Evolutionary conservation across 2,113 vertebrate species (phyloP), one percentile per base, ranked within the genome.

Genomic region (Petromus typicus): DNA sequence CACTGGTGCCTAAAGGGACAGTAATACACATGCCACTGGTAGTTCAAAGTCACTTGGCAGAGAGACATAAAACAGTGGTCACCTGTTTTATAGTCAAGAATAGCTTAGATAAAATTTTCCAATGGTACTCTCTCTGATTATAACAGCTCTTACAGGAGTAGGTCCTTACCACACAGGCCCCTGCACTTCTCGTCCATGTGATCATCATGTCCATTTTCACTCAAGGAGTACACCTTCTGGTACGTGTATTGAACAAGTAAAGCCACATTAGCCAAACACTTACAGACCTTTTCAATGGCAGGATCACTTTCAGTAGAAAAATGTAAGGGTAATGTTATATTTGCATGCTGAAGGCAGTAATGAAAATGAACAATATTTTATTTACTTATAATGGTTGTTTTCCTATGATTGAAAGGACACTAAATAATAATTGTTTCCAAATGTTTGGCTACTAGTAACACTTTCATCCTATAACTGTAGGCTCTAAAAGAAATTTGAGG

Each of bases 341-440:
- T 63, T 79, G 9, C 32, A 90, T 43, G 86, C 45, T 86, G 85
- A 86, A 25, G 54, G 67, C n/a, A 61, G 12, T 17, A 13, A 84
- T n/a, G 34, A 63, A 13, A 51, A 56, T 37, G 54, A 7, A 84
- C 89, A 91, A 43, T n/a, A 84, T 43, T 80, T 80, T n/a, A n/a
- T 87, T 80, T 80, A 45, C 89, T 95, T 89, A 82, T 54, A 63
- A 84, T 17, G 66, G 23, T 40, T 48, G 43, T 78, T 20, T 78
- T 23, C 54, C 80, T 87, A 2, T 91, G 57, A 94, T 61, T 94
- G 94, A 91, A 57, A 96, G 86, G 61, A 80, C 54, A 92, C 40
- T 84, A 95, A 93, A 92, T 27, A 96, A 90, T 96, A 94, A 95
- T 40, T 84, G 54, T 54, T 40, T 96, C 82, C 78, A 95, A 97